These are phyloP conservation scores for Oxycera nigricornis DNA, from an alignment of 2,888 invertebrate species.

Conservation along the genomic window DNA sequence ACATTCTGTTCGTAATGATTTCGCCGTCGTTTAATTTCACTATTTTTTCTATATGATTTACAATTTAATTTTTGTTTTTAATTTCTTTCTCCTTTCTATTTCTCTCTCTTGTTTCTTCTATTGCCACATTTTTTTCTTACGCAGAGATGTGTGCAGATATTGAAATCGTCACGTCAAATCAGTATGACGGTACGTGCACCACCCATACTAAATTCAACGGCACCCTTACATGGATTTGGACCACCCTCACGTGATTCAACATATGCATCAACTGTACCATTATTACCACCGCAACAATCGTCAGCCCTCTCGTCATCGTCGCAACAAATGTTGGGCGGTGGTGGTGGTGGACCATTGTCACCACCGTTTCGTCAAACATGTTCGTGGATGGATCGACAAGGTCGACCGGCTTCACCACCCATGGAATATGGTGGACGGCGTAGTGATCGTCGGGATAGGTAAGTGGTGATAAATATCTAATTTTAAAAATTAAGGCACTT, in stretches of 20 bases:
- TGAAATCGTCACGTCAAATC: constrained; percentile 86
- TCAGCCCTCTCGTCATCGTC: constrained; percentile 47
- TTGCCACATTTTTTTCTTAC: constrained; percentile 63
- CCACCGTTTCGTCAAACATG: constrained; percentile 75
- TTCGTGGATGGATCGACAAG: constrained; percentile 94
- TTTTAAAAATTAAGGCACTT: too few species aligned
- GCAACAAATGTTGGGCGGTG: constrained; percentile 52
- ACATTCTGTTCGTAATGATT: not conserved
- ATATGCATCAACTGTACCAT: constrained; percentile 58
- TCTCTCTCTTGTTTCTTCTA: constrained; percentile 61
- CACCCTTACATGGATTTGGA: constrained; percentile 68
- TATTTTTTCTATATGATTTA: not conserved
- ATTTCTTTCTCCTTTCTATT: constrained; percentile 49
- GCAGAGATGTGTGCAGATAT: constrained; percentile 74
- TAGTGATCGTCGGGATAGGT: constrained; percentile 61
- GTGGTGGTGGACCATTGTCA: constrained; percentile 62
- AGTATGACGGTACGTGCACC: constrained; percentile 89
- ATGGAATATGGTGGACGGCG: constrained; percentile 66
- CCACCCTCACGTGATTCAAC: constrained; percentile 62
- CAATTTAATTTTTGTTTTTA: constrained; percentile 9
- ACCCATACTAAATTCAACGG: constrained; percentile 68
- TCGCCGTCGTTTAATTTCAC: not conserved
- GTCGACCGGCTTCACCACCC: constrained; percentile 86
- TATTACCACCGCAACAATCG: constrained; percentile 55
- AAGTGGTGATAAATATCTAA: not conserved